Evolutionary conservation across 2,797 vertebrate species (phyloP), one percentile per base, ranked within the genome.

Genomic region (Pterois miles): DNA sequence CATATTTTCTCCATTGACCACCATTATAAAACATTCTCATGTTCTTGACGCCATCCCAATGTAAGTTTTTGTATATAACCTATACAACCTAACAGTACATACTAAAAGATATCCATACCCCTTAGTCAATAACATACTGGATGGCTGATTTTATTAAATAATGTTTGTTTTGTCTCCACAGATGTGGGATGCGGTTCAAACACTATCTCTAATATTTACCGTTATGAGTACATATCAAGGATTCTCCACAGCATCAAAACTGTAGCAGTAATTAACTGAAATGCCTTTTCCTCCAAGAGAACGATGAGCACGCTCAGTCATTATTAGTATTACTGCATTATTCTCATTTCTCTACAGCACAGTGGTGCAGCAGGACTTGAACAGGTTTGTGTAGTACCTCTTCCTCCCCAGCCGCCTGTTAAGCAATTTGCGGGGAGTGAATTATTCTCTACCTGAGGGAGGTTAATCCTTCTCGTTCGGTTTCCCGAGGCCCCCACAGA

Each of bases 401-500:
- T 33, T 36, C 54, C 8, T 40, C 20, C 12, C n/a, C 43, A 8
- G 43, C 43, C 1, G 20, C 20, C 46, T 48, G 46, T 25, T 63
- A 12, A 74, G 12, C n/a, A 38, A 23, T 33, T 43, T 36, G 25
- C 29, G 18, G 3, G 5, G 25, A 53, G 8, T 57, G 38, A 66
- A 18, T 63, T 4, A 6, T 16, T 29, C 33, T 64, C 25, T 29
- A 25, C 10, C 60, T 7, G 33, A 52, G 56, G 25, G 25, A 46
- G 4, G 22, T 57, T 74, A 65, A 75, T 77, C 59, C 67, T 54
- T 31, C 63, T 64, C 73, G 6, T 43, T 57, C 48, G 40, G 65
- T 65, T 71, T 76, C 52, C 22, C 60, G 69, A 68, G 7, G 7
- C 43, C 71, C 63, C 68, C 10, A 73, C 52, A 75, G 83, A 65